These are phyloP conservation scores for Dreissena polymorpha DNA, from an alignment of 1,140 invertebrate species.

Conservation along the genomic window DNA sequence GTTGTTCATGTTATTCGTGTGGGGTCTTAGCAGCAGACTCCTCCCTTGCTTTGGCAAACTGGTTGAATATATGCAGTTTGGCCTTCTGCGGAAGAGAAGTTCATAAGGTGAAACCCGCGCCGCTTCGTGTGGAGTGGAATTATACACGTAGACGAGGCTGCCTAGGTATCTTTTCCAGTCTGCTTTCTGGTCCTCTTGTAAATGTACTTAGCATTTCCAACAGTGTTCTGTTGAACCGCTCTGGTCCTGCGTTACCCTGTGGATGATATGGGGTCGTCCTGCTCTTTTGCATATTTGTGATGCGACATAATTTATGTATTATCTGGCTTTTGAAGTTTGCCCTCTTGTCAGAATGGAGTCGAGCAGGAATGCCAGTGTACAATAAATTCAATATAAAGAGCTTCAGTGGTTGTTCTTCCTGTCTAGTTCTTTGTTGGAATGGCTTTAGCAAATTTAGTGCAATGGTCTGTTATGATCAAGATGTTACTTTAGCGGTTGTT, in stretches of 20 bases:
- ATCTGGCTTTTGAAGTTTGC: background rate
- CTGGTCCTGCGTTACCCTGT: too few relatives aligned
- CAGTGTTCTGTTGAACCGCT: too few relatives aligned
- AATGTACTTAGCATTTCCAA: too few relatives aligned
- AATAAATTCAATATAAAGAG: background rate
- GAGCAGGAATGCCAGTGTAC: too few relatives aligned
- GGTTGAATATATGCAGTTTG: constrained; percentile 18
- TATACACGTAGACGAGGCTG: constrained; percentile 33
- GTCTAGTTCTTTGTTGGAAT: constrained; percentile 23
- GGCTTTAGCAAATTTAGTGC: background rate
- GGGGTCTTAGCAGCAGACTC: too few relatives aligned
- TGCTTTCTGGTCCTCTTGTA: too few relatives aligned
- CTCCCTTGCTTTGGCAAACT: background rate
- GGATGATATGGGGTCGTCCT: background rate
- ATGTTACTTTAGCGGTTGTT: too few relatives aligned
- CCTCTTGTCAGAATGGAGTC: background rate
- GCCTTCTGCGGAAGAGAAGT: constrained; percentile 43
- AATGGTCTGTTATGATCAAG: constrained; percentile 21
- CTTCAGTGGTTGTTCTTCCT: constrained; percentile 11
- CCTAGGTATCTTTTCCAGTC: constrained; percentile 1
- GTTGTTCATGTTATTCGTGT: background rate
- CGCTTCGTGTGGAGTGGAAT: constrained; percentile 23
- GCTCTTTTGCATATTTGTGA: constrained; percentile 1
- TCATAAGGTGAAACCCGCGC: constrained; percentile 37
- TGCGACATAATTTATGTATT: background rate